These are phyloP conservation scores for Platygyra sinensis DNA, from an alignment of 64 coral and sea anemone genomes.

Conservation along the genomic window DNA sequence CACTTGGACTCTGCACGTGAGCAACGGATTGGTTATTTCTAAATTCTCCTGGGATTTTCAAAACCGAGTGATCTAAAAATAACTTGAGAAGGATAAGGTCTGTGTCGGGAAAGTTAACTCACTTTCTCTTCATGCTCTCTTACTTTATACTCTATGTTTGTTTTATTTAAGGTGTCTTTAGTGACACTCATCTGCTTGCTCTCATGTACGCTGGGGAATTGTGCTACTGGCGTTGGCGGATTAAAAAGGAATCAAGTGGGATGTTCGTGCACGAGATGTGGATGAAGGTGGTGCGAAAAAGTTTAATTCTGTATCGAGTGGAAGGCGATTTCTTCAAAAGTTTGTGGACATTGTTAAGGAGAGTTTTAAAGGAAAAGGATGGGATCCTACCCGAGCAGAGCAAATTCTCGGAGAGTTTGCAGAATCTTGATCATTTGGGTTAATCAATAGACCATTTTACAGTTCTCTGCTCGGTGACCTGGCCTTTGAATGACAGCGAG, in stretches of 20 bases:
- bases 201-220: conserved; percentile 86
- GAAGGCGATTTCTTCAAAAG: conserved; percentile 56
- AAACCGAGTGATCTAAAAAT: too few relatives aligned
- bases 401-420: conserved; percentile 37
- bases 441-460: neutral
- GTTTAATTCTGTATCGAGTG: conserved; percentile 52
- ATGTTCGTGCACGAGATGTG: neutral
- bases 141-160: neutral
- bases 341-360: conserved; percentile 55
- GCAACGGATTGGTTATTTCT: too few relatives aligned
- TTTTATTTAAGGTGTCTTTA: conserved; percentile 68
- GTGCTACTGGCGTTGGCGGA: conserved; percentile 75
- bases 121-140: too few relatives aligned
- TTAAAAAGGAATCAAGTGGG: neutral
- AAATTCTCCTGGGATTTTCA: too few relatives aligned
- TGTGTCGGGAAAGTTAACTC: too few relatives aligned
- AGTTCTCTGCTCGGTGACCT: too few relatives aligned
- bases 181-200: conserved; percentile 81
- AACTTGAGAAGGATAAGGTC: too few relatives aligned
- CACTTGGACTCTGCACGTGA: too few relatives aligned
- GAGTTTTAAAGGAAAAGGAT: conserved; percentile 64
- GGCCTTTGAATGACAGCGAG: too few relatives aligned
- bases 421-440: neutral
- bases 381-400: conserved; percentile 73
- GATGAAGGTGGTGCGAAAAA: neutral